Conservation (phyloP, 2,888 invertebrate species). For the Amiota mariae region DNA sequence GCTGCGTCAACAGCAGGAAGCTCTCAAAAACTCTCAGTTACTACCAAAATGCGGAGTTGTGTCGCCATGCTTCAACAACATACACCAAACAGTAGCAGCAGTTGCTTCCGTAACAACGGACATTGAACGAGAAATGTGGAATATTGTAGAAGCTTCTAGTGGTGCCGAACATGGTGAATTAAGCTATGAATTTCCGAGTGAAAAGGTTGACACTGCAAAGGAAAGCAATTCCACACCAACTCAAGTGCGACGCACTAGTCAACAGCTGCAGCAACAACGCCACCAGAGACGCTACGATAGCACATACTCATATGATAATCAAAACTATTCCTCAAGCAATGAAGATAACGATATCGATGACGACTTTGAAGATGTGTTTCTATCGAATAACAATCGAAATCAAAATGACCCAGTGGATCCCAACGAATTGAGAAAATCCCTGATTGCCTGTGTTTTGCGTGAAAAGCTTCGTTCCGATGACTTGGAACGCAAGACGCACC, state of each 20-base stretch:
- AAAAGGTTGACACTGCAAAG: constrained; percentile 40
- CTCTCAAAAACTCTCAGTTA: constrained; percentile 61
- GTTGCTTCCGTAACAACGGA: constrained; percentile 72
- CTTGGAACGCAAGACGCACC: constrained; percentile 51
- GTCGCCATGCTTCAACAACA: constrained; percentile 66
- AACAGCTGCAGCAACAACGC: constrained; percentile 22
- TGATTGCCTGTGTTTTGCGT: constrained; percentile 60
- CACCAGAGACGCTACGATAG: constrained; percentile 56
- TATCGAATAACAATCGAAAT: constrained; percentile 46
- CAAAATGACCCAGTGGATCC: constrained; percentile 52
- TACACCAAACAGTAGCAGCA: constrained; percentile 73
- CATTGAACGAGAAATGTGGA: constrained; percentile 74
- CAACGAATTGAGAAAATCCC: constrained; percentile 52
- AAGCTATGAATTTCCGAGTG: constrained; percentile 57
- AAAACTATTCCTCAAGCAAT: constrained; percentile 65
- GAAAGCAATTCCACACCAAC: constrained; percentile 47
- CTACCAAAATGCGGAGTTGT: constrained; percentile 62
- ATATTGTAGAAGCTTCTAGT: constrained; percentile 75
- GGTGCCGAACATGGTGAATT: constrained; percentile 68
- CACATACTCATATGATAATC: constrained; percentile 68
- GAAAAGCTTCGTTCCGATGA: constrained; percentile 67
- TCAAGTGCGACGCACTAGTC: constrained; percentile 32
- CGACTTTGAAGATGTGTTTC: constrained; percentile 69
- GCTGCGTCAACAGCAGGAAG: constrained; percentile 75
- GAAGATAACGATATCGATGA: constrained; percentile 55